Evolutionary conservation across 2,797 vertebrate species (phyloP), one percentile per base, ranked within the genome.

Genomic region (Acanthurus tractus): DNA sequence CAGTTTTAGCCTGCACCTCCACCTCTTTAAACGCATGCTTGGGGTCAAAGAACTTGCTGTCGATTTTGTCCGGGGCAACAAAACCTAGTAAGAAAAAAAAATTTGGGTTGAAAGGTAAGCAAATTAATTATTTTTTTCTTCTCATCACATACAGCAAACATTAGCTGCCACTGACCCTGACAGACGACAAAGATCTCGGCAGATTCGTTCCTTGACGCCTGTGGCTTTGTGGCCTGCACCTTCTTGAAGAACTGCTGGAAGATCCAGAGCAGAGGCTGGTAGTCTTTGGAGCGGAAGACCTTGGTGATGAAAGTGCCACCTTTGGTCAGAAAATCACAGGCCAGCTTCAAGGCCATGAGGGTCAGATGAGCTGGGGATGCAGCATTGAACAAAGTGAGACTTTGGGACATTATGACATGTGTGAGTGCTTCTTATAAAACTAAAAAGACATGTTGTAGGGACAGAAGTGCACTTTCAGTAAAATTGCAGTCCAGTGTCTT

Each of bases 151-250:
- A 29, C 23, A 29, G 7, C 18, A 25, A 17, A 14, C 1, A 34
- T 23, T 2, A 53, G 44, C 45, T 22, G 36, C 36, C 54, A 71
- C 95, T 88, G 63, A 99, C 98, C 97, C 81, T 99, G 98, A 81
- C 98, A 99, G 75, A 99, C 89, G 18, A 99, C 98, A 9, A 99
- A 99, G 88, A 99, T 99, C 93, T 99, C 98, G 0, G 98, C 98
- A 0, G 98, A 99, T 84, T 99, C 98, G 0, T 97, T 98, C 70
- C 98, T 96, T 0, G 98, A 99, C 0, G 98, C 98, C 80, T 99
- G 98, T 0, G 98, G 98, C 34, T 99, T 99, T 70, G 98, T 99
- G 83, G 98, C 96, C 87, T 97, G 97, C 12, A 99, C 97, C 69
- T 97, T 99, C 78, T 86, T 96, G 87, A 99, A 99, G 78, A 99